phyloP scores from a whole-genome alignment of 2,113 vertebrate species.

The Toxotes chatareus region DNA sequence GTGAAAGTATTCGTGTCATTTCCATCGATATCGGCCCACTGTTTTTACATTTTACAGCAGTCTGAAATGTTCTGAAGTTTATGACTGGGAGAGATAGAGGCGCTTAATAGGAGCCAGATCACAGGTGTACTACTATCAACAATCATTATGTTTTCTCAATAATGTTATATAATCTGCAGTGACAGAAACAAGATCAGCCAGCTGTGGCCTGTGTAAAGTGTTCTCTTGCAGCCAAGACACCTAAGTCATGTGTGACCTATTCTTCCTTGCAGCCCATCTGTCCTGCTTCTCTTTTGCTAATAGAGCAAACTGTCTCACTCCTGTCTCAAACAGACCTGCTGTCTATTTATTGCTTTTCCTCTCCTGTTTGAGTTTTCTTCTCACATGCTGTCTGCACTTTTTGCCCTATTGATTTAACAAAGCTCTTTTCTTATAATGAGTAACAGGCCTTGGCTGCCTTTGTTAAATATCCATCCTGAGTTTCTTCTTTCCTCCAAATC shows the following conservation, averaged over 20 bases:
- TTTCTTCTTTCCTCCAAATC: constrained; percentile 3
- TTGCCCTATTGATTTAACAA: constrained; percentile 3
- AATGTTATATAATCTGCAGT: constrained; percentile 17
- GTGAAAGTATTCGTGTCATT: background rate
- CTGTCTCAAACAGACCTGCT: background rate
- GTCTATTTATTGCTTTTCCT: background rate
- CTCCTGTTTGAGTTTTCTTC: background rate
- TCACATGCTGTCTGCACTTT: background rate
- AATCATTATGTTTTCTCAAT: constrained; percentile 11
- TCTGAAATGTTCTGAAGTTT: background rate
- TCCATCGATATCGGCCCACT: background rate
- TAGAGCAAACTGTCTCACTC: background rate
- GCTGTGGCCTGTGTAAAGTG: constrained; percentile 15
- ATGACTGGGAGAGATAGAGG: background rate
- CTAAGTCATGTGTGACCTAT: constrained; percentile 31
- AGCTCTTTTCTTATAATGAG: background rate
- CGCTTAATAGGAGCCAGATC: background rate
- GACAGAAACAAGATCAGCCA: constrained; percentile 30
- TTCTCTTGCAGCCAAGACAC: constrained; percentile 28
- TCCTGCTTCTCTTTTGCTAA: constrained; percentile 1
- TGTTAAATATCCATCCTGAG: background rate
- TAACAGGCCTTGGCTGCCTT: background rate
- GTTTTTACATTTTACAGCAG: background rate
- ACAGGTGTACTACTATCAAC: constrained; percentile 1
- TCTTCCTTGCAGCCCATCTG: constrained; percentile 2